phyloP scores from a whole-genome alignment of 2,113 vertebrate species.

The Nannospalax galili region DNA sequence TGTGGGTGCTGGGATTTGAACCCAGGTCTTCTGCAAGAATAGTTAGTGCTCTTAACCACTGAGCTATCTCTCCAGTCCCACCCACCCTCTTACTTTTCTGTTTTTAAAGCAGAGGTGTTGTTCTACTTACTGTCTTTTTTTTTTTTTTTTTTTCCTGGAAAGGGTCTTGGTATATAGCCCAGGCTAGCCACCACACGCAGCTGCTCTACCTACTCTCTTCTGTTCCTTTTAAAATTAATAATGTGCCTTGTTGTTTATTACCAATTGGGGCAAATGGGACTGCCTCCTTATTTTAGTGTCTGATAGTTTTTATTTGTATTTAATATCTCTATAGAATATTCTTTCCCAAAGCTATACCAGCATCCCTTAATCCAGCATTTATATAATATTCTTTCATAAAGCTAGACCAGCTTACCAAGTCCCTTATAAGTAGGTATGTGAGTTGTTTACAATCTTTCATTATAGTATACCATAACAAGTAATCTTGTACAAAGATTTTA shows the following conservation, averaged over 20 bases:
- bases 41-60: too few relatives aligned
- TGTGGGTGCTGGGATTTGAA: too few relatives aligned
- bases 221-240: background rate
- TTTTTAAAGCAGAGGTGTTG: background rate
- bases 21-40: too few relatives aligned
- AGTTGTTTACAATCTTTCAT: background rate
- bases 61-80: too few relatives aligned
- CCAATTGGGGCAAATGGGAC: background rate
- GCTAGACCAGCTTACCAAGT: background rate
- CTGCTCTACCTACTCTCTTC: too few relatives aligned
- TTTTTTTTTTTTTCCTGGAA: background rate
- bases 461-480: background rate
- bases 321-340: background rate
- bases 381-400: background rate
- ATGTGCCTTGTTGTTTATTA: background rate
- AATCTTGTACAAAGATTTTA: background rate
- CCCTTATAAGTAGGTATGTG: background rate
- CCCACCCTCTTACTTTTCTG: background rate
- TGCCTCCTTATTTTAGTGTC: background rate
- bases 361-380: too few relatives aligned
- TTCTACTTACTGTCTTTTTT: background rate
- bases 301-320: slow-evolving; percentile 15
- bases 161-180: background rate
- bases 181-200: too few relatives aligned
- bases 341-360: too few relatives aligned